Percentiles rank a stretch among this genome's conserved stretches.
These are phyloP conservation scores for Latrodectus elegans DNA, from an alignment of 2,888 invertebrate genomes.

Conservation along the genomic window DNA sequence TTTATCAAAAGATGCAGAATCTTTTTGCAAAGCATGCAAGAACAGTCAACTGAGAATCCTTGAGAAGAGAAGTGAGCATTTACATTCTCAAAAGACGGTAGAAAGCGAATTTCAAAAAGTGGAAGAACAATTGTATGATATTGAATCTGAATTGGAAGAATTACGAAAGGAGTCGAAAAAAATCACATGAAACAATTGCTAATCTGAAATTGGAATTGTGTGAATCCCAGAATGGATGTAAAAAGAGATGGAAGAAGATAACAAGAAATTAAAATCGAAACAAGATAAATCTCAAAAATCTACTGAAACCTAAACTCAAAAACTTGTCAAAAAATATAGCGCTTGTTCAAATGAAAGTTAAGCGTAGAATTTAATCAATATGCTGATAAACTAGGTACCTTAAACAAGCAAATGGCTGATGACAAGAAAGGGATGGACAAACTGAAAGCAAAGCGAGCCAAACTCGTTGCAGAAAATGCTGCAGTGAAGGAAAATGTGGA, in stretches of 20 bases:
- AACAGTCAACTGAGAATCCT: no score
- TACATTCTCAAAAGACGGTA: conserved; percentile 60
- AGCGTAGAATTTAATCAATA: conserved; percentile 56
- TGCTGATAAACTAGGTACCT: conserved; percentile 30
- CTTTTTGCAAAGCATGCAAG: no score
- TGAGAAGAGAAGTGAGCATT: conserved; percentile 47
- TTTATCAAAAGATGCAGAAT: no score
- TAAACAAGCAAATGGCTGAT: conserved; percentile 44
- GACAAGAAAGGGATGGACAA: conserved; percentile 61
- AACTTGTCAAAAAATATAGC: conserved; percentile 52
- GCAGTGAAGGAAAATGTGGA: conserved; percentile 47
- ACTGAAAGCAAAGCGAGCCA: conserved; percentile 50
- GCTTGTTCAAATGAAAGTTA: conserved; percentile 48
- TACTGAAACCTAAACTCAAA: conserved; percentile 51
- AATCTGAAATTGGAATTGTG: conserved; percentile 45
- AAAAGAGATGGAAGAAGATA: conserved; percentile 47
- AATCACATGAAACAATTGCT: conserved; percentile 32
- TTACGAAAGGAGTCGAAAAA: conserved; percentile 45
- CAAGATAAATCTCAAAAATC: conserved; percentile 45
- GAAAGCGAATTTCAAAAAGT: conserved; percentile 59
- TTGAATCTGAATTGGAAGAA: conserved; percentile 56
- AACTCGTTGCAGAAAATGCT: conserved; percentile 33
- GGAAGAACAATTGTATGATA: conserved; percentile 47
- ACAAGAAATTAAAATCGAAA: conserved; percentile 56
- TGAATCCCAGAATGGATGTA: conserved; percentile 44